Conservation (phyloP, 2,888 invertebrate genomes). For the Stenichneumon culpator region DNA sequence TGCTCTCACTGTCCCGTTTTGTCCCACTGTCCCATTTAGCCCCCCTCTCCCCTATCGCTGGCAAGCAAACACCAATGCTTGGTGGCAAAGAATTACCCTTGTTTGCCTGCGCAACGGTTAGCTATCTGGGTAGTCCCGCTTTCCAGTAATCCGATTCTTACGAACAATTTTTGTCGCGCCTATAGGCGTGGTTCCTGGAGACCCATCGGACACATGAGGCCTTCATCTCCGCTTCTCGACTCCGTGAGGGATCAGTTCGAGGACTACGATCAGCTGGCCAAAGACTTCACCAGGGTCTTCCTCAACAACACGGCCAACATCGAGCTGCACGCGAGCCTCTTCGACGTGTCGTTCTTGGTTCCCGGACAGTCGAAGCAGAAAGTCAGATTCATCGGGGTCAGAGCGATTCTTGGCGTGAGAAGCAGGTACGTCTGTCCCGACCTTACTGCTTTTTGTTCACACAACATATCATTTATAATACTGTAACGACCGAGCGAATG, state of each 20-base stretch:
- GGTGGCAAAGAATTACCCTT: too few relatives aligned
- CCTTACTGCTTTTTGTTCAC: too few relatives aligned
- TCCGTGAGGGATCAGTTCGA: slow-evolving; percentile 97
- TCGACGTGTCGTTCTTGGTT: slow-evolving; percentile 96
- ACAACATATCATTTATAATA: too few relatives aligned
- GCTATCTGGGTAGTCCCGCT: neutral
- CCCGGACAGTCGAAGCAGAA: slow-evolving; percentile 96
- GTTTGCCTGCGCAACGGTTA: too few relatives aligned
- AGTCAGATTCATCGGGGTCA: slow-evolving; percentile 94
- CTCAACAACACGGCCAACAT: slow-evolving; percentile 93
- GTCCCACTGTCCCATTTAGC: too few relatives aligned
- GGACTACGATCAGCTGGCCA: slow-evolving; percentile 96
- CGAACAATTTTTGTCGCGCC: slow-evolving; percentile 12
- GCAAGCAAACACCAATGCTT: too few relatives aligned
- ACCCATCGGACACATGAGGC: slow-evolving; percentile 97
- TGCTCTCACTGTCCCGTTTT: too few relatives aligned
- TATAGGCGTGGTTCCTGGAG: slow-evolving; percentile 93
- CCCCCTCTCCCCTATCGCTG: too few relatives aligned
- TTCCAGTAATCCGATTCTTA: neutral
- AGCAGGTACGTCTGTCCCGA: slow-evolving; percentile 88
- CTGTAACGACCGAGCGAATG: too few relatives aligned
- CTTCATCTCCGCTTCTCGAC: slow-evolving; percentile 96
- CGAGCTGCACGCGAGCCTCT: slow-evolving; percentile 92
- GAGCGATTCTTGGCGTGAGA: slow-evolving; percentile 96
- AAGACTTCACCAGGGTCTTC: slow-evolving; percentile 96